Evolutionary conservation across 2,888 invertebrate species (phyloP), one percentile per base, ranked within the genome.

Genomic region (Mechanitis mazaeus): DNA sequence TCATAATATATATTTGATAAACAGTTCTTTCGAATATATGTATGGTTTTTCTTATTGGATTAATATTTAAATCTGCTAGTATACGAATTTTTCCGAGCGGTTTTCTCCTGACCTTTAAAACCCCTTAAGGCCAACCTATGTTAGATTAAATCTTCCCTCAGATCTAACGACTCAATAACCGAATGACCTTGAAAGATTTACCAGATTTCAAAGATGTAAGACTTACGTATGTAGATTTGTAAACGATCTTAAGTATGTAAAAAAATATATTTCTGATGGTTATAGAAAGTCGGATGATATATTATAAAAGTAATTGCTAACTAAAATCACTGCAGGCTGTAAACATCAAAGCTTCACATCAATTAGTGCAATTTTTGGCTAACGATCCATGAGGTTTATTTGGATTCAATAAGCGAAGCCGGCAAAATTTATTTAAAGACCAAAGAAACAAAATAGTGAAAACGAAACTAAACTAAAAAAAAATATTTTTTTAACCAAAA

Each of bases 351-450:
- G 50, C 50, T 50, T 31, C 50, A 66, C 74, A 79, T 79, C 80
- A 83, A 83, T 84, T 80, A 82, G 75, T 75, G 75, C 74, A 70
- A 76, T 76, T 72, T 77, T 72, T 72, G 69, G 72, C 79, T 78
- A 75, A 71, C 77, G 82, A 83, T 84, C 81, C 83, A 80, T 70
- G 71, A 72, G 79, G 81, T 84, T 82, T 85, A 85, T 86, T 85
- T 85, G 84, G 81, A 85, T 84, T 80, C 84, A 85, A 84, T 85
- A 84, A 83, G 83, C 79, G 75, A 71, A 69, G 71, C 76, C 78
- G 77, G 79, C 50, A 50, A 50, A 50, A 50, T 50, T 50, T 50
- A 50, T 50, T 50, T 50, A 11, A 50, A 31, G 50, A 31, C 50
- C 28, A 28, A 50, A 50, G n/a, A 50, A 50, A 50, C 9, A 31